Conservation (phyloP, 2,888 invertebrate species). For the Epsilonema sp. region DNA sequence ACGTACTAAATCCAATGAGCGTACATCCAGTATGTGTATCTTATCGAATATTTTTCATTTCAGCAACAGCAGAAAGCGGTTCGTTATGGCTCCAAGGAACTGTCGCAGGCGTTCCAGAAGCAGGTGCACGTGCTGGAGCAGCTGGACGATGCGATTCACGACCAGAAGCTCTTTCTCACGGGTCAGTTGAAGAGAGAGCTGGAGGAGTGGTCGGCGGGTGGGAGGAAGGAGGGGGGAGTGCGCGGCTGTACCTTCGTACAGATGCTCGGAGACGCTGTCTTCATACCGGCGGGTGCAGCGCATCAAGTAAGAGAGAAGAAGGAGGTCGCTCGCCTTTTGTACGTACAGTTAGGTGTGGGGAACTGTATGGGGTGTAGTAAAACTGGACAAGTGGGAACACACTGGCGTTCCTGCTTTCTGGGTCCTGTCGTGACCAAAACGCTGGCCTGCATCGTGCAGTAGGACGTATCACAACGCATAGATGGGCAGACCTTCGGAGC, state of each 20-base stretch:
- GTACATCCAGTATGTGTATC: neutral
- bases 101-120: neutral
- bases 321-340: no score
- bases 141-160: constrained; percentile 11
- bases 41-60: neutral
- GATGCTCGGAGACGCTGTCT: constrained; percentile 85
- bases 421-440: no score
- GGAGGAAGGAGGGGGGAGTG: constrained; percentile 82
- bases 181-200: neutral
- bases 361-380: no score
- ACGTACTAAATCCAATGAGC: no score
- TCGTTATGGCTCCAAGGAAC: neutral
- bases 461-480: no score
- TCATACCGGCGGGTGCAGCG: constrained; percentile 95
- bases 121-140: neutral
- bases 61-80: neutral
- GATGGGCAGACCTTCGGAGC: no score
- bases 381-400: no score
- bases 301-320: constrained; percentile 64
- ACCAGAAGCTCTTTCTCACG: constrained; percentile 9
- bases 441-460: no score
- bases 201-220: constrained; percentile 28
- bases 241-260: constrained; percentile 83
- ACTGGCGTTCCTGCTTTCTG: no score
- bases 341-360: no score